phyloP scores from a whole-genome alignment of 2,888 invertebrate genomes.

The Gnatocerus cornutus region DNA sequence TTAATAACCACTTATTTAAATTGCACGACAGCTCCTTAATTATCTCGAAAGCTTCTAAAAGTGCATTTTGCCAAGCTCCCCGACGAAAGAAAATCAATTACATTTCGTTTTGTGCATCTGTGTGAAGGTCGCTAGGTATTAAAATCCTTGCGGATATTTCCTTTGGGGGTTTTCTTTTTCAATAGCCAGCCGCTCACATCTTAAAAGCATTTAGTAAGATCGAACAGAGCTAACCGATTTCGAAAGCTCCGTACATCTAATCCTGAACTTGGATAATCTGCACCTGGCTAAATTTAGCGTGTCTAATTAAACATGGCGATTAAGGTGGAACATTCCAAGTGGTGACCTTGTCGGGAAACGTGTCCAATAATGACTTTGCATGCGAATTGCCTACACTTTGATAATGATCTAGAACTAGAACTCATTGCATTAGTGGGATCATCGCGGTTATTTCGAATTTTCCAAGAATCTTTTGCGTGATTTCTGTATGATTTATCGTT shows the following conservation, averaged over 20 bases:
- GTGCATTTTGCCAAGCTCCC: not conserved
- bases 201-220: slow-evolving; percentile 18
- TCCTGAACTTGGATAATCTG: slow-evolving; percentile 31
- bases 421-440: slow-evolving; percentile 30
- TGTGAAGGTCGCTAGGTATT: slow-evolving; percentile 3
- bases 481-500: slow-evolving; percentile 17
- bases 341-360: slow-evolving; percentile 15
- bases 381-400: slow-evolving; percentile 8
- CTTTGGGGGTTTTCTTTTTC: slow-evolving; percentile 6
- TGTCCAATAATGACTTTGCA: slow-evolving; percentile 14
- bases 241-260: slow-evolving; percentile 14
- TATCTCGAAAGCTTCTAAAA: slow-evolving; percentile 1
- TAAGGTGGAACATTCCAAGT: slow-evolving; percentile 28
- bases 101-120: slow-evolving; percentile 5
- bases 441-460: slow-evolving; percentile 10
- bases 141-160: slow-evolving; percentile 18
- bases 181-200: not conserved
- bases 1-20: slow-evolving; percentile 7
- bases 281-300: slow-evolving; percentile 32
- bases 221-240: not conserved
- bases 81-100: slow-evolving; percentile 4
- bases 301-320: slow-evolving; percentile 36
- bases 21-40: slow-evolving; percentile 11
- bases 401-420: slow-evolving; percentile 16
- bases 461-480: slow-evolving; percentile 4